Evolutionary conservation across 2,113 vertebrate genomes (phyloP), one percentile per base, ranked within the genome.

Genomic region (Physeter macrocephalus): DNA sequence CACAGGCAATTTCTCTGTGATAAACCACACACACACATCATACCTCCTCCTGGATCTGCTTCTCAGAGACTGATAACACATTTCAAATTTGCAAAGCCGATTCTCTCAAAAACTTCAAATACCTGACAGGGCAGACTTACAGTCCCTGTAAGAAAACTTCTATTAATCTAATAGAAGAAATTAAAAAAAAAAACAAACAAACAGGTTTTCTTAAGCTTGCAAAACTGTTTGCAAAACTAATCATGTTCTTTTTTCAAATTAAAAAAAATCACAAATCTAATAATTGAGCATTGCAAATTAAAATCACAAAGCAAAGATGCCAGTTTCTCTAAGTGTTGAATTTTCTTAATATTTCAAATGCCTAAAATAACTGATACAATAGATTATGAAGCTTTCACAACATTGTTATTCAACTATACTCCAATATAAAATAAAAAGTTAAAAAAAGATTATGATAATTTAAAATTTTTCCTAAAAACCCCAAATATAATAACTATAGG

Each of bases 261-360:
- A 88, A 90, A 88, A 88, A 91, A 95, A 80, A 46, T 52, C 34
- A 81, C 3, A 91, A 82, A 88, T 59, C 34, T 87, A 83, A 62
- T 83, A 80, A 93, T 81, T 59, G 82, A 74, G 34, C 29, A 88
- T 39, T 72, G 9, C 8, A 64, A 78, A 93, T 72, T 69, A 88
- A 59, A 88, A 62, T 31, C 29, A 52, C 69, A 88, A 88, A 78
- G 31, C 21, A 57, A 94, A 18, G 49, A 59, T 54, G 8, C 11
- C 17, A 81, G 12, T 61, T 95, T 94, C n/a, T 86, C n/a, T 75
- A 77, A 85, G 5, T 20, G 43, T 49, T 29, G 46, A 75, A 59
- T 75, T 84, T 75, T 88, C 57, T 81, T 62, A 77, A 29, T 78
- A 59, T 93, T 90, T 96, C 39, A 88, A 88, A 93, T 91, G 52